Conservation (phyloP, 1,140 invertebrate genomes). For the Ylistrum balloti region DNA sequence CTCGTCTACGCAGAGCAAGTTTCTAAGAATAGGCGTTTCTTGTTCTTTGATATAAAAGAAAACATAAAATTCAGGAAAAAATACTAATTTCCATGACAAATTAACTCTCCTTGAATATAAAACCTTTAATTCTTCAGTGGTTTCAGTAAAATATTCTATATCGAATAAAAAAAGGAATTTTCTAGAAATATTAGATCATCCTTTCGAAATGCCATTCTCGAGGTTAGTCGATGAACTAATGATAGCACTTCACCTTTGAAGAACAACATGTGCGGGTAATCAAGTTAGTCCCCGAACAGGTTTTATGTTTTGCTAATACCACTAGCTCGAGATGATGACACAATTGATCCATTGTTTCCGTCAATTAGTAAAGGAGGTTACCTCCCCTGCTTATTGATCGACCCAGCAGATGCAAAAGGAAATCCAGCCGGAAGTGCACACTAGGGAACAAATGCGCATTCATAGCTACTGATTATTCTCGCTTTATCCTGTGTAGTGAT, state of each 20-base stretch:
- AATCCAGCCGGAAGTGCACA: background rate
- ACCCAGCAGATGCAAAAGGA: background rate
- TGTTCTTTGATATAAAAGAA: too few species aligned
- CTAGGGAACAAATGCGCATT: background rate
- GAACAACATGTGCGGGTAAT: conserved; percentile 11
- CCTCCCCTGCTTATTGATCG: background rate
- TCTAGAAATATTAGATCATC: too few species aligned
- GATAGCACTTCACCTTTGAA: background rate
- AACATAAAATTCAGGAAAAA: too few species aligned
- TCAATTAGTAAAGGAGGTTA: background rate
- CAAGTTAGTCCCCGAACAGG: background rate
- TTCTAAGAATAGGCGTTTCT: too few species aligned
- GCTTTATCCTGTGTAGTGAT: background rate
- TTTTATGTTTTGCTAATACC: background rate
- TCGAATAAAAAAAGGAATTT: too few species aligned
- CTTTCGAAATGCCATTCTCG: too few species aligned
- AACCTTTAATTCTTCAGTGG: too few species aligned
- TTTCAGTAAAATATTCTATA: too few species aligned
- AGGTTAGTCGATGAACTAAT: background rate
- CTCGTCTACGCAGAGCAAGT: too few species aligned
- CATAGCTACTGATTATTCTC: background rate
- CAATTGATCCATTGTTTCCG: background rate
- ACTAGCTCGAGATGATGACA: background rate
- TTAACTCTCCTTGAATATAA: too few species aligned
- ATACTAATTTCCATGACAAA: too few species aligned